Conservation (phyloP, 2,113 vertebrate genomes). For the Porphyrio hochstetteri region DNA sequence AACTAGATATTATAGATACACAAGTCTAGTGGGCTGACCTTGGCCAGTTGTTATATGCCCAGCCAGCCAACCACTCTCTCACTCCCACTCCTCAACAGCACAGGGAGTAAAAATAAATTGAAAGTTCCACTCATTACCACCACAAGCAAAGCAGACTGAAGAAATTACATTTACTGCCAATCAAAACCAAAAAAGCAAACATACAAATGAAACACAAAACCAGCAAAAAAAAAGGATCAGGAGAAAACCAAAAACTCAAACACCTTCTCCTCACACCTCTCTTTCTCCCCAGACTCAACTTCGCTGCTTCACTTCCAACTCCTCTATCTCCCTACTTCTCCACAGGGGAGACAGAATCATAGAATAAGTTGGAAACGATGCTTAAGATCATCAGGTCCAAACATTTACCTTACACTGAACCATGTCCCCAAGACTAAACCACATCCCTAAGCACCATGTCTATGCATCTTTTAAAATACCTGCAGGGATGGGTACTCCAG, state of each 20-base stretch:
- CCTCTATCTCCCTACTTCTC: background rate
- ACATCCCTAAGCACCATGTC: accelerated
- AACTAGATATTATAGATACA: background rate
- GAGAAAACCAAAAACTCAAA: background rate
- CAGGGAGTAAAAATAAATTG: background rate
- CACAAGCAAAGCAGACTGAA: background rate
- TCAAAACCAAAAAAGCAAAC: background rate
- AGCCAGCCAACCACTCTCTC: background rate
- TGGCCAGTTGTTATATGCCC: background rate
- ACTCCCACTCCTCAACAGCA: background rate
- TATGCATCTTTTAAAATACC: background rate
- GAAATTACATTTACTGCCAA: background rate
- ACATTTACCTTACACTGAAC: background rate
- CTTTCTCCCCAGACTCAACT: background rate
- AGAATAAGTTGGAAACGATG: background rate
- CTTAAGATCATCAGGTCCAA: background rate
- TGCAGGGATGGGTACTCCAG: background rate
- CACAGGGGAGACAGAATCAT: background rate
- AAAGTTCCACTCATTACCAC: background rate
- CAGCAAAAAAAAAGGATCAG: background rate
- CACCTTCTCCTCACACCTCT: background rate
- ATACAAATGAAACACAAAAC: too few relatives aligned
- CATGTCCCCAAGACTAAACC: background rate
- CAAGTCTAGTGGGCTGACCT: background rate
- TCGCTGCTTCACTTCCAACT: background rate